Conservation (phyloP, 2,113 vertebrate species). For the Falcunculus frontatus region DNA sequence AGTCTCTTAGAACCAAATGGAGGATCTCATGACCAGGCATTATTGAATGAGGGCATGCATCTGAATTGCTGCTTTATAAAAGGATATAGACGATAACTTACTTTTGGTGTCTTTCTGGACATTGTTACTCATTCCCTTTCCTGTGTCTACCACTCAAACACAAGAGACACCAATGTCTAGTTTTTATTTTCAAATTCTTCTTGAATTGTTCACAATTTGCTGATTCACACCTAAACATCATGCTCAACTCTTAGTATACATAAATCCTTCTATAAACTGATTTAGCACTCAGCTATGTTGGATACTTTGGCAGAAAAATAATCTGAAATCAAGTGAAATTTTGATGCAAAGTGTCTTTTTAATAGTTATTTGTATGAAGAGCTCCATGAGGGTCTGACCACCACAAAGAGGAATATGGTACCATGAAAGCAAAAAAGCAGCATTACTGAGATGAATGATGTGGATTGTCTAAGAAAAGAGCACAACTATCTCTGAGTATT, state of each 20-base stretch:
- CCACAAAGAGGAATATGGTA: not conserved
- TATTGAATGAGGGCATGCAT: not conserved
- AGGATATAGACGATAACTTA: not conserved
- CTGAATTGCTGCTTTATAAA: not conserved
- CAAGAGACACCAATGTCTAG: not conserved
- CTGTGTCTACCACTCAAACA: not conserved
- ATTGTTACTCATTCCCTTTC: not conserved
- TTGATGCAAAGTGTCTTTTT: not conserved
- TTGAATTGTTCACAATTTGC: not conserved
- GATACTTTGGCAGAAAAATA: not conserved
- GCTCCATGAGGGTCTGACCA: not conserved
- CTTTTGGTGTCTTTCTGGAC: not conserved
- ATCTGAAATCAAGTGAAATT: not conserved
- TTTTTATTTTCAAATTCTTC: constrained; percentile 24
- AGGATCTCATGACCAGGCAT: not conserved
- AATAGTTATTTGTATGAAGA: not conserved
- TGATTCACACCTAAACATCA: constrained; percentile 20
- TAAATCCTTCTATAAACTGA: not conserved
- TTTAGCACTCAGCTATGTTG: not conserved
- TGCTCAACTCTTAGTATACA: not conserved
- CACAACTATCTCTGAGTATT: not conserved
- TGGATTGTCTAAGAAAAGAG: not conserved
- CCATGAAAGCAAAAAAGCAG: not conserved
- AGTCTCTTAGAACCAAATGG: not conserved
- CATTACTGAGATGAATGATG: not conserved